Evolutionary conservation across 2,888 invertebrate genomes (phyloP).

Genomic region (Bombylius discolor): DNA sequence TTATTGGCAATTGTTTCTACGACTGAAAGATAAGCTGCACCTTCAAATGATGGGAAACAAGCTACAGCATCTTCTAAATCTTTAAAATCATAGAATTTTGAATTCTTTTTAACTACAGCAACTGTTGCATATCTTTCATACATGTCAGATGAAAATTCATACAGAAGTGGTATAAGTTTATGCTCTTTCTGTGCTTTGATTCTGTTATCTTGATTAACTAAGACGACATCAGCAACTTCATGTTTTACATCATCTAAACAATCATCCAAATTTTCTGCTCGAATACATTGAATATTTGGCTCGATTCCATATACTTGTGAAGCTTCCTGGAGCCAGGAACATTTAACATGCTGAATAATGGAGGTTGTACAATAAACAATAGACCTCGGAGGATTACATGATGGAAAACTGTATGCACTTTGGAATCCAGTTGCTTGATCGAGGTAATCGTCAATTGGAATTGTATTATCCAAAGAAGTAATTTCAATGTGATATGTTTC

Average conservation of each 20-base stretch:
- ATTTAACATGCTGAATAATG: slow-evolving; percentile 58
- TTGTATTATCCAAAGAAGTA: slow-evolving; percentile 43
- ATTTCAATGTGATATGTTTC: slow-evolving; percentile 45
- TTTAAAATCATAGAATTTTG: slow-evolving; percentile 42
- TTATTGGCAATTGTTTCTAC: slow-evolving; percentile 36
- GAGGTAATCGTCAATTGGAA: slow-evolving; percentile 53
- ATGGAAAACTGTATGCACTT: slow-evolving; percentile 53
- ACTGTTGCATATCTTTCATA: slow-evolving; percentile 40
- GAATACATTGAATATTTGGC: slow-evolving; percentile 66
- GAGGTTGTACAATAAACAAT: slow-evolving; percentile 55
- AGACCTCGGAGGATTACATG: slow-evolving; percentile 53
- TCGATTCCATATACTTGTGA: slow-evolving; percentile 60
- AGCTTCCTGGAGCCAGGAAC: slow-evolving; percentile 63
- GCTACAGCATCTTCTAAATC: slow-evolving; percentile 59
- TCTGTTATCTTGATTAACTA: slow-evolving; percentile 58
- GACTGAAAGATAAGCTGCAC: slow-evolving; percentile 53
- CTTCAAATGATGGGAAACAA: slow-evolving; percentile 69
- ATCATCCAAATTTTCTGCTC: slow-evolving; percentile 43
- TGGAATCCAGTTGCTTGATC: slow-evolving; percentile 47
- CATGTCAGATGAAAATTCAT: slow-evolving; percentile 28
- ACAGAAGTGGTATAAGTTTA: slow-evolving; percentile 26
- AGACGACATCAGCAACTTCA: slow-evolving; percentile 56
- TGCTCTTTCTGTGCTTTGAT: slow-evolving; percentile 51
- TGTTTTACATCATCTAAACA: slow-evolving; percentile 55
- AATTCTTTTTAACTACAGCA: slow-evolving; percentile 50